Conservation (phyloP, 2,797 vertebrate genomes). For the Aulostomus chinensis region DNA sequence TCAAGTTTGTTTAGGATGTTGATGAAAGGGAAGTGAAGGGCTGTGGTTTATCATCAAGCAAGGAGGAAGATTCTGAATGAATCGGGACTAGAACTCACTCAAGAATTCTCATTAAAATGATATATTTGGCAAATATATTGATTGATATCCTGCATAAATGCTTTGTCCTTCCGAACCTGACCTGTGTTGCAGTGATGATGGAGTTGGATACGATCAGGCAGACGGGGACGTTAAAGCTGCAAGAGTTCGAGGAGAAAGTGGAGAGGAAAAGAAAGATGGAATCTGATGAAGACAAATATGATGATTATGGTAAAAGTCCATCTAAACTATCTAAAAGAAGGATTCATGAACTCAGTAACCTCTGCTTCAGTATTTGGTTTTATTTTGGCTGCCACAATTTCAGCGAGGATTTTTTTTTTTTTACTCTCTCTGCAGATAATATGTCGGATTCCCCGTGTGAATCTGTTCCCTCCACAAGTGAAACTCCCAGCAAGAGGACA, state of each 20-base stretch:
- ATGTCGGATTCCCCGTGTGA: conserved; percentile 1
- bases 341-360: too few species aligned
- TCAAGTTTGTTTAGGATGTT: too few species aligned
- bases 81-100: too few species aligned
- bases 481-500: conserved; percentile 6
- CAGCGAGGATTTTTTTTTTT: neutral
- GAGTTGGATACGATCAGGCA: conserved; percentile 17
- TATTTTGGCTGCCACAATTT: neutral
- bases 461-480: conserved; percentile 18
- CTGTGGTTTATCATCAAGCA: too few species aligned
- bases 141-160: too few species aligned
- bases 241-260: conserved; percentile 29
- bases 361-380: neutral
- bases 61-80: too few species aligned
- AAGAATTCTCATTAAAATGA: too few species aligned
- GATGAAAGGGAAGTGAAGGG: too few species aligned
- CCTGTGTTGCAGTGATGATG: conserved; percentile 21
- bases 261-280: conserved; percentile 37
- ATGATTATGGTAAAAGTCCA: neutral
- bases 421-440: conserved; percentile 25
- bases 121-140: too few species aligned
- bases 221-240: conserved; percentile 11
- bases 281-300: conserved; percentile 34
- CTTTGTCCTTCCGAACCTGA: too few species aligned
- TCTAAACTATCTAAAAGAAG: too few species aligned